Percentiles rank a stretch among this genome's conserved stretches.
Evolutionary conservation across 2,888 invertebrate genomes (phyloP).

Genomic region (Fabriciana adippe): DNA sequence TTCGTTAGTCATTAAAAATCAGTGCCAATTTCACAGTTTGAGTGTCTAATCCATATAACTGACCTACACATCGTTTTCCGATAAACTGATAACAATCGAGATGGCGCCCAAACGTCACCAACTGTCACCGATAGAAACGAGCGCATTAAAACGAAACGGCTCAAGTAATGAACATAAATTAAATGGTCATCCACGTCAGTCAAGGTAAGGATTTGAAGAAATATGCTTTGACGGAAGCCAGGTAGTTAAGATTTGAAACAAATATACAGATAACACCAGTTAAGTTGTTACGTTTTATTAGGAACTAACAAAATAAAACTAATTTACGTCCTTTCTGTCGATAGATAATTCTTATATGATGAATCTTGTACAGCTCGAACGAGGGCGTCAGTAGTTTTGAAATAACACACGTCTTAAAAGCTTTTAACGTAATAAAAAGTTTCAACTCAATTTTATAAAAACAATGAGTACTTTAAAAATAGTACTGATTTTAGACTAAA

Average conservation of each 20-base stretch:
- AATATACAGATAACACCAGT: constrained; percentile 77
- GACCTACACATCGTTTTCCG: constrained; percentile 55
- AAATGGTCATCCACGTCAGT: constrained; percentile 76
- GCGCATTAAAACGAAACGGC: constrained; percentile 75
- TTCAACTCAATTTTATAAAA: too few relatives aligned
- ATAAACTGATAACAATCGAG: constrained; percentile 70
- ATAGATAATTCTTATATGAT: constrained; percentile 36
- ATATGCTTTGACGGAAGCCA: constrained; percentile 76
- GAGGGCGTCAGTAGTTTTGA: neutral
- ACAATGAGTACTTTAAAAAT: too few relatives aligned
- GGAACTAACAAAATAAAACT: constrained; percentile 71
- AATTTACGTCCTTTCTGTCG: constrained; percentile 67
- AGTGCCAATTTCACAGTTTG: constrained; percentile 1
- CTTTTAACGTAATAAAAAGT: too few relatives aligned
- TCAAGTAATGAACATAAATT: constrained; percentile 77
- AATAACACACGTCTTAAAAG: neutral
- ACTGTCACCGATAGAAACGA: constrained; percentile 73
- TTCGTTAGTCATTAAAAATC: neutral
- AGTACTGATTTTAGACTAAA: too few relatives aligned
- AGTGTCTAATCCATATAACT: constrained; percentile 44
- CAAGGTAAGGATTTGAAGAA: constrained; percentile 66
- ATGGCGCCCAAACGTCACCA: constrained; percentile 77
- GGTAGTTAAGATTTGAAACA: constrained; percentile 79
- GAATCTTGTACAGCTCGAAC: constrained; percentile 9
- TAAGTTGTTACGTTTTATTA: constrained; percentile 79